Evolutionary conservation across 2,888 invertebrate species (phyloP).

Genomic region (Mythimna impura): DNA sequence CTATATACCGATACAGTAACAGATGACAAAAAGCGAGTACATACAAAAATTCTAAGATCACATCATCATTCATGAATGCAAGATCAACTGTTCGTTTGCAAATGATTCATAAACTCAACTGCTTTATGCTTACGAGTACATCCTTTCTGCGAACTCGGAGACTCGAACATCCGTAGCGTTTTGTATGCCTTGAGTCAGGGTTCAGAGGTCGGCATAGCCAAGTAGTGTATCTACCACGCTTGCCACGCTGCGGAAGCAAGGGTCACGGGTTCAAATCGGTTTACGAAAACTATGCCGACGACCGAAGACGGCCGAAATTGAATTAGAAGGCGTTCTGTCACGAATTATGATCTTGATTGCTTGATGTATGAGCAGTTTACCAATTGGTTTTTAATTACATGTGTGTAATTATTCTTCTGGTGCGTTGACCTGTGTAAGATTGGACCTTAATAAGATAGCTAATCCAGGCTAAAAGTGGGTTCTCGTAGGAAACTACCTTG

Average conservation of each 20-base stretch:
- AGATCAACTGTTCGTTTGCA: slow-evolving; percentile 53
- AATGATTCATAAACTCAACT: slow-evolving; percentile 62
- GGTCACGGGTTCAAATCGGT: slow-evolving; percentile 78
- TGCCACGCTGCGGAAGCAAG: slow-evolving; percentile 71
- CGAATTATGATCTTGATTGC: slow-evolving; percentile 60
- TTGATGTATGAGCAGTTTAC: slow-evolving; percentile 55
- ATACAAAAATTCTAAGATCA: slow-evolving; percentile 51
- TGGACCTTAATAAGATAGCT: not conserved
- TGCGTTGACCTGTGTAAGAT: slow-evolving; percentile 33
- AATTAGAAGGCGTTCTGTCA: slow-evolving; percentile 69
- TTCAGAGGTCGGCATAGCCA: slow-evolving; percentile 66
- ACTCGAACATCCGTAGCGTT: slow-evolving; percentile 55
- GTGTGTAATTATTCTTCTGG: slow-evolving; percentile 40
- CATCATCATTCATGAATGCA: slow-evolving; percentile 62
- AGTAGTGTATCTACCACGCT: slow-evolving; percentile 54
- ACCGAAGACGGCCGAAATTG: slow-evolving; percentile 68
- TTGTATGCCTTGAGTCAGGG: slow-evolving; percentile 60
- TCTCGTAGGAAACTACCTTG: not conserved
- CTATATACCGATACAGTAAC: slow-evolving; percentile 12
- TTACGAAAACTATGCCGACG: slow-evolving; percentile 72
- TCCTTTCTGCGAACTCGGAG: slow-evolving; percentile 69
- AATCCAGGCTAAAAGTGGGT: not conserved
- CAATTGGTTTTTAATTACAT: slow-evolving; percentile 58
- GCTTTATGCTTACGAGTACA: slow-evolving; percentile 60
- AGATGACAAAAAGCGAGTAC: slow-evolving; percentile 39